Evolutionary conservation across 2,888 invertebrate species (phyloP).

Genomic region (Ctena decussata): DNA sequence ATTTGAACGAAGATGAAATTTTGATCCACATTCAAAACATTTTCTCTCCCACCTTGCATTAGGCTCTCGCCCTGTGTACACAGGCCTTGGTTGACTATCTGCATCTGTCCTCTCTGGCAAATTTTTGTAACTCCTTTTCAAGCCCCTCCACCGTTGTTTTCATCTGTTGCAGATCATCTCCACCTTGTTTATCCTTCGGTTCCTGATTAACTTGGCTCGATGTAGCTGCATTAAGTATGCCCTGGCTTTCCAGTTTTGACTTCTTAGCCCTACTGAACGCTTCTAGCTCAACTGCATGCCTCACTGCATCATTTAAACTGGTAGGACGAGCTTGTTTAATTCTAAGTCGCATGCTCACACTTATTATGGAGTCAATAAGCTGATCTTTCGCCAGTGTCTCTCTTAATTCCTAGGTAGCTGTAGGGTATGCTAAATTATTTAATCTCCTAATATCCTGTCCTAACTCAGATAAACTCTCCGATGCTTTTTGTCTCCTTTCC

Average conservation of each 20-base stretch:
- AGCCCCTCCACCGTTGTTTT: background rate
- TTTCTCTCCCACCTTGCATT: background rate
- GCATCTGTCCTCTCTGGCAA: background rate
- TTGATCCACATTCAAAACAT: background rate
- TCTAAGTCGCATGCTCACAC: background rate
- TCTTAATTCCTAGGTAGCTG: slow-evolving; percentile 20
- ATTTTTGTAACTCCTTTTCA: background rate
- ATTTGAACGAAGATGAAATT: background rate
- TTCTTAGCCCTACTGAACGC: background rate
- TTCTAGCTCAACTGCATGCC: too few species aligned
- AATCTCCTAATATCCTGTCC: slow-evolving; percentile 21
- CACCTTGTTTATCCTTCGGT: background rate
- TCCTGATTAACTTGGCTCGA: background rate
- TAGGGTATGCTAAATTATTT: slow-evolving; percentile 29
- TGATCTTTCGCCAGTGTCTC: slow-evolving; percentile 27
- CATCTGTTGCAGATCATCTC: background rate
- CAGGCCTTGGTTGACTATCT: background rate
- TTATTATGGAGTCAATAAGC: background rate
- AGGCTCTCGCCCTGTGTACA: too few species aligned
- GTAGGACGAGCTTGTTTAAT: background rate
- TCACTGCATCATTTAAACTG: too few species aligned
- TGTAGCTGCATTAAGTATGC: background rate
- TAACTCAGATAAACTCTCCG: slow-evolving; percentile 13
- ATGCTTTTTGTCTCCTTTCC: slow-evolving; percentile 24
- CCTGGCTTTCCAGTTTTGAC: background rate